Percentiles rank a stretch among this genome's conserved stretches.
These are phyloP conservation scores for Oreotrochilus melanogaster DNA, from an alignment of 2,113 vertebrate species.

Conservation along the genomic window DNA sequence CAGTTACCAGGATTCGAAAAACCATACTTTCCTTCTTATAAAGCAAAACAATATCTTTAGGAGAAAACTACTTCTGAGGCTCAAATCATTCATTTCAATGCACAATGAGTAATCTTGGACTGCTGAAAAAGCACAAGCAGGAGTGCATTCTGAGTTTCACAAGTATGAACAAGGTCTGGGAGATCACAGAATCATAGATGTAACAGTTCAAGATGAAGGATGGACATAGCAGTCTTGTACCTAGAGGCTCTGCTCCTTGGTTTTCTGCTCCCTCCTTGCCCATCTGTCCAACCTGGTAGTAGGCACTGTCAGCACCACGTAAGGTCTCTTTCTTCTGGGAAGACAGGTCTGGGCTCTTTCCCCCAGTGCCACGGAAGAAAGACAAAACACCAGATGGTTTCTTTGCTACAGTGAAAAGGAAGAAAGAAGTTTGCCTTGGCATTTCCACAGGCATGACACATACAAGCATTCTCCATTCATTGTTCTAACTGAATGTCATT, in stretches of 20 bases:
- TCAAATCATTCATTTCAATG: background rate
- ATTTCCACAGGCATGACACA: background rate
- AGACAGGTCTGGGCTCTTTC: slow-evolving; percentile 83
- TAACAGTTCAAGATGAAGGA: background rate
- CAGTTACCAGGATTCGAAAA: background rate
- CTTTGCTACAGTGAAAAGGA: slow-evolving; percentile 76
- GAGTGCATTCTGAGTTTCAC: background rate
- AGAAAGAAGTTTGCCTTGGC: background rate
- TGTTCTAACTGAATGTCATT: background rate
- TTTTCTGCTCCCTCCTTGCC: slow-evolving; percentile 82
- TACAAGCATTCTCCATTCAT: background rate
- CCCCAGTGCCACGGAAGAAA: slow-evolving; percentile 86
- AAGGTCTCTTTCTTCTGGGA: slow-evolving; percentile 85
- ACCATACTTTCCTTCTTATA: background rate
- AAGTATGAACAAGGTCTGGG: background rate
- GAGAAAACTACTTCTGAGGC: background rate
- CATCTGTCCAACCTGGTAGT: slow-evolving; percentile 84
- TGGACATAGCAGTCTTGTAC: slow-evolving; percentile 22
- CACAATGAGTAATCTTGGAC: background rate
- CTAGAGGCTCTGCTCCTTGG: slow-evolving; percentile 80
- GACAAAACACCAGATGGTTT: slow-evolving; percentile 83
- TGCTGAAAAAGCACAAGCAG: background rate
- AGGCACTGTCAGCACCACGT: slow-evolving; percentile 85
- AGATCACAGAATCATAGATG: background rate
- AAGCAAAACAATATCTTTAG: background rate